These are phyloP conservation scores for Syngnathus typhle DNA, from an alignment of 2,113 vertebrate genomes.

Conservation along the genomic window DNA sequence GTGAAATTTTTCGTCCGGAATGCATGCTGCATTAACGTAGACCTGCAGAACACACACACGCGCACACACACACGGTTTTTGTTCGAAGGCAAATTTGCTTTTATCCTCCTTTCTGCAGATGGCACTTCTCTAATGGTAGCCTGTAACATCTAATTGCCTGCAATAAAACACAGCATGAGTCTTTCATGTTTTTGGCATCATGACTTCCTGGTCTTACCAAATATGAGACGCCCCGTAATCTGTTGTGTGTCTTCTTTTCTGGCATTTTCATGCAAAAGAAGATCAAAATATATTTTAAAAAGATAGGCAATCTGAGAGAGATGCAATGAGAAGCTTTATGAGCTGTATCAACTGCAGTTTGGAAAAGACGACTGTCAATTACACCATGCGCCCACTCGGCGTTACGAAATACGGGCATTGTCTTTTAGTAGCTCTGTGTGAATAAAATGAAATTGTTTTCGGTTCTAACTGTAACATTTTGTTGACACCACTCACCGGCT, in stretches of 20 bases:
- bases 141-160: slow-evolving; percentile 53
- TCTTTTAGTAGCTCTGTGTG: background rate
- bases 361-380: slow-evolving; percentile 22
- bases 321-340: slow-evolving; percentile 43
- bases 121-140: slow-evolving; percentile 35
- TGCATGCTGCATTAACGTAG: slow-evolving; percentile 60
- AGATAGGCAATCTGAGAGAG: slow-evolving; percentile 28
- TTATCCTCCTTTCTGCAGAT: slow-evolving; percentile 18
- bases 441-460: background rate
- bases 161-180: slow-evolving; percentile 47
- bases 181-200: slow-evolving; percentile 42
- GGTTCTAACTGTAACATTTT: slow-evolving; percentile 11
- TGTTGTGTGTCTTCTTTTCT: slow-evolving; percentile 26
- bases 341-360: slow-evolving; percentile 40
- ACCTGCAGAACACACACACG: slow-evolving; percentile 47
- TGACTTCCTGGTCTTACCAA: slow-evolving; percentile 34
- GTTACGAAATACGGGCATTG: background rate
- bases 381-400: slow-evolving; percentile 13
- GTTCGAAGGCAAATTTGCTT: slow-evolving; percentile 47
- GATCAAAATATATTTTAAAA: slow-evolving; percentile 34
- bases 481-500: slow-evolving; percentile 27
- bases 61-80: slow-evolving; percentile 28
- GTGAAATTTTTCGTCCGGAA: slow-evolving; percentile 65
- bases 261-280: slow-evolving; percentile 33
- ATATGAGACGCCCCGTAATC: slow-evolving; percentile 21